phyloP scores from a whole-genome alignment of 2,113 vertebrate species.

The Polypterus senegalus region DNA sequence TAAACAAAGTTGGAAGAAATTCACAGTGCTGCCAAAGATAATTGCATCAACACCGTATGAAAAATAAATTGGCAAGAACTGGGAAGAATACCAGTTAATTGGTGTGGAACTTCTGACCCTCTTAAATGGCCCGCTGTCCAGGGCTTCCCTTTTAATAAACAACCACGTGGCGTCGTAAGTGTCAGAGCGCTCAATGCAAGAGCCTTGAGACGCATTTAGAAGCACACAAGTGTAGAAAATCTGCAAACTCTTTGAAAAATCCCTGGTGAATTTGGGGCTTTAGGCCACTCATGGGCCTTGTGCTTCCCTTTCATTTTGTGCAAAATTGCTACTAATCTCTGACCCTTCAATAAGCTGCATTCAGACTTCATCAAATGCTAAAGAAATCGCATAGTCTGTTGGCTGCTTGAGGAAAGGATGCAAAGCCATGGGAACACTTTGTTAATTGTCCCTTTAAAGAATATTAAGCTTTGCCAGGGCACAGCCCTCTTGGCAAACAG shows the following conservation, averaged over 20 bases:
- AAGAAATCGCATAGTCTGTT: conserved; percentile 40
- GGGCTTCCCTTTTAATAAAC: conserved; percentile 24
- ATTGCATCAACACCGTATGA: conserved; percentile 16
- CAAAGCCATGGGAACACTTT: conserved; percentile 48
- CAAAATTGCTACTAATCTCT: conserved; percentile 51
- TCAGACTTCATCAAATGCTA: conserved; percentile 55
- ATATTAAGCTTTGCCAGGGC: conserved; percentile 53
- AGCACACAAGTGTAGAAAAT: conserved; percentile 53
- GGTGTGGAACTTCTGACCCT: conserved; percentile 30
- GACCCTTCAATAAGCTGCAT: conserved; percentile 60
- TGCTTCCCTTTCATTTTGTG: conserved; percentile 34
- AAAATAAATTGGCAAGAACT: conserved; percentile 13
- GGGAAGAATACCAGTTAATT: conserved; percentile 26
- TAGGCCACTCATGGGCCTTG: conserved; percentile 28
- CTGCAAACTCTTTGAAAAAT: conserved; percentile 25
- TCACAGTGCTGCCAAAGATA: background rate
- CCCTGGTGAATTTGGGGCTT: conserved; percentile 26
- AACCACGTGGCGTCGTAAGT: conserved; percentile 18
- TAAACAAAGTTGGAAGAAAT: background rate
- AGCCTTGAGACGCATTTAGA: conserved; percentile 41
- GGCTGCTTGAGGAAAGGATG: conserved; percentile 32
- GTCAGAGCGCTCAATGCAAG: conserved; percentile 26
- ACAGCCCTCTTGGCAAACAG: conserved; percentile 52
- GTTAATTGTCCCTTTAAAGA: conserved; percentile 64
- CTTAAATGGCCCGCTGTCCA: conserved; percentile 23